phyloP scores from a whole-genome alignment of 1,140 invertebrate species.

The Popillia japonica region DNA sequence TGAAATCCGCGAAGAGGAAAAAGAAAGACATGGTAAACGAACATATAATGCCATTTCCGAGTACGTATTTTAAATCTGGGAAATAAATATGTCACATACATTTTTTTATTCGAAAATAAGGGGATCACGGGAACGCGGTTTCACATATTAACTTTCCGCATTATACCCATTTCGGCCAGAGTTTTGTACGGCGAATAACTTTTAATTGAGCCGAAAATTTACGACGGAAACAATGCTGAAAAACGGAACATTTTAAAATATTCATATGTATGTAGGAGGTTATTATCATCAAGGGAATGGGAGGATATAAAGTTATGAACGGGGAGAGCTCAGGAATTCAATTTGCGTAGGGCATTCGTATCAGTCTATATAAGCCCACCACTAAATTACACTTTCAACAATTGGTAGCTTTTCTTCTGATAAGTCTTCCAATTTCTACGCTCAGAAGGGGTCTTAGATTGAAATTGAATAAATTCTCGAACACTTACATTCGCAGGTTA shows the following conservation, averaged over 20 bases:
- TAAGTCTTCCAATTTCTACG: background rate
- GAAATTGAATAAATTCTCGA: too few species aligned
- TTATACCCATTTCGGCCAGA: background rate
- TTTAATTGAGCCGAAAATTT: conserved; percentile 19
- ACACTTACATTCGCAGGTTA: too few species aligned
- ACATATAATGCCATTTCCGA: background rate
- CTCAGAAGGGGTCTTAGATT: too few species aligned
- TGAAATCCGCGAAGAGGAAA: background rate
- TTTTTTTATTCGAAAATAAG: background rate
- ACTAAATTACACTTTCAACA: background rate
- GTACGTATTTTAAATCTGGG: conserved; percentile 6
- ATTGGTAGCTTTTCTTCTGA: background rate
- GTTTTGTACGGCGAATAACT: background rate
- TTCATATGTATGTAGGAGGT: background rate
- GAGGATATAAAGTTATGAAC: background rate
- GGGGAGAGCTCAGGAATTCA: background rate
- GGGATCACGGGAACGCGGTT: background rate
- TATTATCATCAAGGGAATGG: background rate
- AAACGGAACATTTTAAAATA: background rate
- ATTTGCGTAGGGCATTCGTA: background rate
- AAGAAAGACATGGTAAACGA: background rate
- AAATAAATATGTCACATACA: conserved; percentile 11
- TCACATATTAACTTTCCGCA: background rate
- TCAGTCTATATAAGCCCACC: background rate
- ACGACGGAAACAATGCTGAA: conserved; percentile 7